Base-by-base conservation (phyloP, 2,888 invertebrate species). In the Cotesia congregata region DNA sequence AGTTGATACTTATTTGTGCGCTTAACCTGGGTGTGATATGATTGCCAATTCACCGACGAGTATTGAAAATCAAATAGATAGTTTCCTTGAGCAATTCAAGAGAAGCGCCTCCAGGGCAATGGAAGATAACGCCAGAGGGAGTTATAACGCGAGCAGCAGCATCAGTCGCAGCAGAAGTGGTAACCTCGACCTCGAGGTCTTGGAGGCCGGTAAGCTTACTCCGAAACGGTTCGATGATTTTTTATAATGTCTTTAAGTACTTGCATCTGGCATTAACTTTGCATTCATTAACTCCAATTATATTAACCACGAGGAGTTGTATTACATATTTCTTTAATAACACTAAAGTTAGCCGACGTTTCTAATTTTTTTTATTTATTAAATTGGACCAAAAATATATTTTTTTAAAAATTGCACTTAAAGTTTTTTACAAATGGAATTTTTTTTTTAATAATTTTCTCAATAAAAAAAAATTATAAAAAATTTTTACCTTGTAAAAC, bases 21-120 rank as follows among this genome's bases (percentile, higher is more conserved):
- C 4, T 50, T 50, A 50, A 50, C 4, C 77, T 76, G 78, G 79
- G 81, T 72, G 78, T 77, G 59, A 79, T 80, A 85, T 83, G 87
- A 93, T 93, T 93, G 92, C 92, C 83, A 92, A 90, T 88, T 93
- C 94, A 84, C 93, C 93, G 82, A 93, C 93, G 82, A 94, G 93
- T 83, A 93, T 95, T 89, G 95, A 95, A 91, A 94, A 93, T 86
- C 95, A 95, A 91, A 95, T 95, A 91, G 95, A 95, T 92, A 94
- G 93, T 91, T 95, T 95, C 91, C 90, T 95, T 89, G 95, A 95
- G 91, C 95, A 95, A 88, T 95, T 95, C 88, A 94, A 94, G 88
- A 93, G 93, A 82, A 94, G 94, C 91, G 94, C 94, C 83, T 94
- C 94, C 75, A 94, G 93, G 87, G 94, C 94, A 77, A 94, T 95